Percentiles rank a stretch among this genome's conserved stretches.
Conservation (phyloP, 2,113 vertebrate genomes). For the Marmota monax region DNA sequence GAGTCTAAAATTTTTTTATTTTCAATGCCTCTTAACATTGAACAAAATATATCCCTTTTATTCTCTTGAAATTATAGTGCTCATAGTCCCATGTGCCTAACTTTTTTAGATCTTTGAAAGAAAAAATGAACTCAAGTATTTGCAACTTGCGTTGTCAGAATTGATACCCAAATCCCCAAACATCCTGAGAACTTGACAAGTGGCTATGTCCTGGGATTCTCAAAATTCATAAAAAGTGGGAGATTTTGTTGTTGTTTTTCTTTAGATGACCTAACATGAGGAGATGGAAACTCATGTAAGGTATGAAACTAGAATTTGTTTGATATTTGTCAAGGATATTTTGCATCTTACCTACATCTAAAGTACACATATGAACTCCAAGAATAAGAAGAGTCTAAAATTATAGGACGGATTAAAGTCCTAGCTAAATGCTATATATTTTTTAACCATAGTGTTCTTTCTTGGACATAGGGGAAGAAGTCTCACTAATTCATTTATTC, state of each 20-base stretch:
- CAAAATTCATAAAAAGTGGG: not conserved
- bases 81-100: not conserved
- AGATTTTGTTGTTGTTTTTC: not conserved
- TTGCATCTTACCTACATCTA: not conserved
- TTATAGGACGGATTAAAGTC: not conserved
- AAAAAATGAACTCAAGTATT: not conserved
- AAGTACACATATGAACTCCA: not conserved
- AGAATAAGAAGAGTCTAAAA: not conserved
- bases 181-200: not conserved
- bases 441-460: not conserved
- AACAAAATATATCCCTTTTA: not conserved
- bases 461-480: not conserved
- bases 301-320: not conserved
- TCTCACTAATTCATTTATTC: not conserved
- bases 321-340: not conserved
- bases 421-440: not conserved
- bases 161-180: not conserved
- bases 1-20: not conserved
- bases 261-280: not conserved
- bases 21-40: not conserved
- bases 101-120: not conserved
- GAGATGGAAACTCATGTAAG: not conserved
- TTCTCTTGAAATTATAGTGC: constrained; percentile 3
- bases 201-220: not conserved
- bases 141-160: not conserved